These are phyloP conservation scores for Drosophila bifasciata DNA, from an alignment of 1,140 invertebrate species.

Conservation along the genomic window DNA sequence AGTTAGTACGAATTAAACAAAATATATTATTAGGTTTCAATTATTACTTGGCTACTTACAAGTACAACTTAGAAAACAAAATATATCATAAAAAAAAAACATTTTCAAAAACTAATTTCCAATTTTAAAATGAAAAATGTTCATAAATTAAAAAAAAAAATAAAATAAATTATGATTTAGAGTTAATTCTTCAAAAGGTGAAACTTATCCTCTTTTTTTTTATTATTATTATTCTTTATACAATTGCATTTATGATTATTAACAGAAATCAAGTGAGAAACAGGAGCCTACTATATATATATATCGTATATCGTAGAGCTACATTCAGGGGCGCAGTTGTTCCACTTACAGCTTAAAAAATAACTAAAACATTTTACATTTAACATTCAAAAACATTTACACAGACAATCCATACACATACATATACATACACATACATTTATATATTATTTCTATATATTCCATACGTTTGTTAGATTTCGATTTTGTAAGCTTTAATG, in stretches of 20 bases:
- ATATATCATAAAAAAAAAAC: slow-evolving; percentile 22
- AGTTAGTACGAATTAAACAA: slow-evolving; percentile 49
- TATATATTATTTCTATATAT: slow-evolving; percentile 27
- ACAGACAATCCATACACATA: slow-evolving; percentile 61
- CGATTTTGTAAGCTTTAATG: slow-evolving; percentile 26
- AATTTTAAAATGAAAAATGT: slow-evolving; percentile 25
- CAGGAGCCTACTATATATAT: slow-evolving; percentile 50
- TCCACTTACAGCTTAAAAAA: slow-evolving; percentile 31
- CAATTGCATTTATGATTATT: slow-evolving; percentile 39
- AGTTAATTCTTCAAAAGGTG: slow-evolving; percentile 26
- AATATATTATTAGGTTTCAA: slow-evolving; percentile 61
- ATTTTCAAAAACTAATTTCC: slow-evolving; percentile 33
- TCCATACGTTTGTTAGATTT: slow-evolving; percentile 35
- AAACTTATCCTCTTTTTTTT: background rate
- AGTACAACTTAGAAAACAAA: slow-evolving; percentile 40
- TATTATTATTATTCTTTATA: slow-evolving; percentile 46
- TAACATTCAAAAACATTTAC: slow-evolving; percentile 72
- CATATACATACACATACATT: slow-evolving; percentile 45
- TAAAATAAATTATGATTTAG: slow-evolving; percentile 26
- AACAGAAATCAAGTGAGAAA: slow-evolving; percentile 34
- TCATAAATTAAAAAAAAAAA: slow-evolving; percentile 31
- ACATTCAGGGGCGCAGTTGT: slow-evolving; percentile 27
- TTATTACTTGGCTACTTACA: slow-evolving; percentile 67
- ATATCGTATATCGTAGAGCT: slow-evolving; percentile 14
- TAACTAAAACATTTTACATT: slow-evolving; percentile 54